Conservation (phyloP, 2,113 vertebrate species). For the Thymallus thymallus region DNA sequence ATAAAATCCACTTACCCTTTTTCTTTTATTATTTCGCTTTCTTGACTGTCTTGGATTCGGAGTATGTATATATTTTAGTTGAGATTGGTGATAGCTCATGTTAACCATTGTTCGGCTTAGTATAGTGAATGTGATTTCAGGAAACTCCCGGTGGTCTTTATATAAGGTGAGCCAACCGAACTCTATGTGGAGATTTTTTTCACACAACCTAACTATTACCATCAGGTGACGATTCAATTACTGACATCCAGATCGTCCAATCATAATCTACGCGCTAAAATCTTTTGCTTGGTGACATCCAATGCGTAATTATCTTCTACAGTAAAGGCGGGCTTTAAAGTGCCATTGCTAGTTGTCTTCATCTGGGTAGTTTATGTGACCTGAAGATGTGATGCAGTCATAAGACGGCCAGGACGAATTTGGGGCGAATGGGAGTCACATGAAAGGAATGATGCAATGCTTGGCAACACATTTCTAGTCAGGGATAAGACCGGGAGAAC, state of each 20-base stretch:
- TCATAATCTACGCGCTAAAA: slow-evolving; percentile 25
- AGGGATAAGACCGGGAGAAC: slow-evolving; percentile 81
- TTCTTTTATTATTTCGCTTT: slow-evolving; percentile 79
- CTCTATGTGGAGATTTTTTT: slow-evolving; percentile 54
- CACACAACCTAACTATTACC: slow-evolving; percentile 50
- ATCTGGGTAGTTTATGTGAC: slow-evolving; percentile 72
- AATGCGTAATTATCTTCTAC: slow-evolving; percentile 36
- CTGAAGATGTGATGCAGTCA: slow-evolving; percentile 81
- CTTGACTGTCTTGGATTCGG: slow-evolving; percentile 74
- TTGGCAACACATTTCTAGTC: slow-evolving; percentile 83
- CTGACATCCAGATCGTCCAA: slow-evolving; percentile 23
- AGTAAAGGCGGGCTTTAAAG: slow-evolving; percentile 1
- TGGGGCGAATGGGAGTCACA: slow-evolving; percentile 84
- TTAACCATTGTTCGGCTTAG: slow-evolving; percentile 84
- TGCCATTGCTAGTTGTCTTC: slow-evolving; percentile 44
- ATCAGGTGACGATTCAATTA: background rate
- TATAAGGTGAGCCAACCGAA: slow-evolving; percentile 76
- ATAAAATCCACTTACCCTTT: slow-evolving; percentile 71
- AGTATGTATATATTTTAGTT: slow-evolving; percentile 77
- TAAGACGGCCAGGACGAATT: slow-evolving; percentile 83
- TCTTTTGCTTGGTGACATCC: slow-evolving; percentile 79
- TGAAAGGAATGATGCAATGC: slow-evolving; percentile 86
- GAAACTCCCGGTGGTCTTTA: slow-evolving; percentile 82
- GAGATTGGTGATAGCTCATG: slow-evolving; percentile 79
- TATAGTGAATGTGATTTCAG: slow-evolving; percentile 78